Evolutionary conservation across 2,888 invertebrate genomes (phyloP), one percentile per base, ranked within the genome.

Genomic region (Acleris literana): DNA sequence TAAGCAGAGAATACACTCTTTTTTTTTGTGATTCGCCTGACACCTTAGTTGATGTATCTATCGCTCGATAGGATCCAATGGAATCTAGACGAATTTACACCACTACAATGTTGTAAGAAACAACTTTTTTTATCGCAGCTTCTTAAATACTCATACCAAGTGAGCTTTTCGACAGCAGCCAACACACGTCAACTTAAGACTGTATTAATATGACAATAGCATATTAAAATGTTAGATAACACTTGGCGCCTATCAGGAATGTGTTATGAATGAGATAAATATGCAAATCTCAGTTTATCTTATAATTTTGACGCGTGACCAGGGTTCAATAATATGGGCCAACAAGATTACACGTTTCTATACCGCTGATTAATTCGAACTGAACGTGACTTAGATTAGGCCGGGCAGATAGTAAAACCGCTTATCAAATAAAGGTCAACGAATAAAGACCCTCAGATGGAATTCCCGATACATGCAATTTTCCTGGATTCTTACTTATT

Each of bases 281-380:
- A 65, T 61, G 60, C 44, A 65, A 65, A 65, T 60, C n/a, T 4
- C 44, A 22, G 33, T 54, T 58, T 46, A 43, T 54, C 59, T 54
- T 59, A 54, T 39, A 49, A 43, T 17, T 6, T 53, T 22, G 18
- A 49, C 48, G 52, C 59, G 59, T 59, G 54, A 54, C 48, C 54
- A 16, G 39, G 54, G 53, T 59, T 53, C 49, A 44, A 54, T 64
- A 64, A 55, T 52, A 25, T 59, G 54, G 46, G 43, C 18, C 43
- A 13, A 49, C 39, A 54, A 49, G 55, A 39, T 43, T n/a, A 49
- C 64, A 56, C 55, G 65, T 61, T 29, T 52, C 20, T 33, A 55
- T 39, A 44, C 51, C 54, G 60, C 55, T 44, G 60, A 60, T 65
- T 61, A 65, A 55, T 25, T 25, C 11, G 44, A 44, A n/a, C 29